Conservation (phyloP, 2,797 vertebrate species). For the Heterohyrax brucei region DNA sequence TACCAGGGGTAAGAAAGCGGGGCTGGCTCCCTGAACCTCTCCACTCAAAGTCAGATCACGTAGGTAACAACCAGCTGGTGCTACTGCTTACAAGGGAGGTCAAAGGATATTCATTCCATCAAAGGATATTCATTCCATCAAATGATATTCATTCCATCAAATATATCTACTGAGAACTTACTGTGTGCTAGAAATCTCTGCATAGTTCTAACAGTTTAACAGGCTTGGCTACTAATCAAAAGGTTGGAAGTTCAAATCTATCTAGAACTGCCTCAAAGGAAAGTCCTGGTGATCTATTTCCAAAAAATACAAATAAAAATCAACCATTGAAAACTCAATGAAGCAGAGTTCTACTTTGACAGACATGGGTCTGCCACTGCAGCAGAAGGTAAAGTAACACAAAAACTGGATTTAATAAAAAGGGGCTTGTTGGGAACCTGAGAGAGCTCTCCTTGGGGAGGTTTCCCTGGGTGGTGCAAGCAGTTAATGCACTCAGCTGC, state of each 20-base stretch:
- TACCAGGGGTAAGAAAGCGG: neutral
- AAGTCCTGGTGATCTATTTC: neutral
- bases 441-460: fast-evolving
- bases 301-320: neutral
- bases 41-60: neutral
- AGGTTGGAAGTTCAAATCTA: neutral
- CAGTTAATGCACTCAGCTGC: neutral
- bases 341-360: neutral
- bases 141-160: neutral
- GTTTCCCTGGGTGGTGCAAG: neutral
- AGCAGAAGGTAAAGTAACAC: neutral
- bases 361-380: neutral
- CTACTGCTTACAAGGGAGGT: neutral
- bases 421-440: neutral
- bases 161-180: neutral
- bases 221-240: neutral
- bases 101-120: too few relatives aligned
- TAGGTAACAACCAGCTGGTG: neutral
- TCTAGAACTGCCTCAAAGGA: neutral
- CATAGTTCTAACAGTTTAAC: neutral
- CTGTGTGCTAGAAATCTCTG: neutral
- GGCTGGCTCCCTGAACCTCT: neutral
- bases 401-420: neutral
- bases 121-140: too few relatives aligned
- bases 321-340: neutral